phyloP scores from a whole-genome alignment of 1,140 invertebrate genomes.

The Himalopsyche phryganea region DNA sequence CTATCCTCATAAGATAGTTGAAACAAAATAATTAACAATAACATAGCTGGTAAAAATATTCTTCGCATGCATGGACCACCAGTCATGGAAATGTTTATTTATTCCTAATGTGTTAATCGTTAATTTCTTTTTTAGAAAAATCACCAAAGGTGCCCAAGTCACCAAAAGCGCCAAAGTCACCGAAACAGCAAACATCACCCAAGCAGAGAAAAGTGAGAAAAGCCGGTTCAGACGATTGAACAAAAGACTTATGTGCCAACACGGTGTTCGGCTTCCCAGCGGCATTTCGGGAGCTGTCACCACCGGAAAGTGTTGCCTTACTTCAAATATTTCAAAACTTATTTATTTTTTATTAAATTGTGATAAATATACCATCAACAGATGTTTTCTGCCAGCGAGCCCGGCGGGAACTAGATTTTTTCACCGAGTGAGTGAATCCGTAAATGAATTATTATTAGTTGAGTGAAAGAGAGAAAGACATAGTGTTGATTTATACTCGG shows the following conservation, averaged over 20 bases:
- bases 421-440: neutral
- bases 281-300: neutral
- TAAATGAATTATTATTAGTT: neutral
- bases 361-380: constrained; percentile 3
- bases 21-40: too few relatives aligned
- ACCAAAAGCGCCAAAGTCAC: constrained; percentile 32
- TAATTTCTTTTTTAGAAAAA: constrained; percentile 26
- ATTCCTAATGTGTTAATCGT: too few relatives aligned
- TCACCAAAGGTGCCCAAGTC: constrained; percentile 40
- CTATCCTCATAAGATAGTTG: too few relatives aligned
- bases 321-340: constrained; percentile 3
- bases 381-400: neutral
- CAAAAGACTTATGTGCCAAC: neutral
- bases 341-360: constrained; percentile 11
- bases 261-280: neutral
- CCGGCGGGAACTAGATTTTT: too few relatives aligned
- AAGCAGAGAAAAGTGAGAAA: constrained; percentile 57
- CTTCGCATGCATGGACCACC: too few relatives aligned
- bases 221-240: constrained; percentile 49
- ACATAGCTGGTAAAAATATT: too few relatives aligned
- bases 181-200: constrained; percentile 48
- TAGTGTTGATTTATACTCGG: neutral
- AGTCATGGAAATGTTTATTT: too few relatives aligned
- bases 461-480: neutral
- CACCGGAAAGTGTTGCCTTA: constrained; percentile 7